Evolutionary conservation across 1,140 invertebrate species (phyloP), one percentile per base, ranked within the genome.

Genomic region (Drosophila sp.): DNA sequence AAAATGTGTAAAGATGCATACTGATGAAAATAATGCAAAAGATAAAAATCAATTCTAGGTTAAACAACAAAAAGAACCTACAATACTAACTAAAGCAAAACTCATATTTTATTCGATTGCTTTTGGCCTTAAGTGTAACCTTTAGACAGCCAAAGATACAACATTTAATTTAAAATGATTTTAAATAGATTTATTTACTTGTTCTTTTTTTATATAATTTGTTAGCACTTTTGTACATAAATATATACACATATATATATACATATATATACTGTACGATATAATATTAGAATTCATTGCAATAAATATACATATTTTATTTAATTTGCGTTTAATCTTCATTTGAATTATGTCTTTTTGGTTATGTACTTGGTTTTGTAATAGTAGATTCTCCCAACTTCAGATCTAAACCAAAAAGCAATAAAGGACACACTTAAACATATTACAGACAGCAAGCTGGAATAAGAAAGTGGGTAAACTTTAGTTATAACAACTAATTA

Each of bases 1-100:
- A 80, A 58, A 87, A 71, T 85, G 68, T 87, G 75, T 87, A 86
- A 85, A 72, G 72, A 61, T 40, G 35, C 66, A 65, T 40, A 68
- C 30, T 58, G 66, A 60, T 23, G 44, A 60, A 74, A 73, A 76
- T 50, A 27, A 56, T 68, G 66, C 41, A 70, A 65, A 56, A 5
- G 40, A 47, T 54, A 41, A 67, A 66, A 65, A 35, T 58, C 23
- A 58, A 58, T 50, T 50, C 56, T 58, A 58, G 56, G 33, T 7
- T 58, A 38, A 25, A 58, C 4, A 25, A 25, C 23, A 58, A 10
- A 23, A 3, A 57, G 7, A 35, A 11, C 29, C 6, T 17, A 56
- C 35, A 3, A 11, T n/a, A 58, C 56, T 25, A 38, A 38, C 56
- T 4, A 38, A 25, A 2, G 17, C 32, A 29, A 75, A 69, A 41